Base-by-base conservation (phyloP, 2,797 vertebrate species). In the Sebastes elongatus region DNA sequence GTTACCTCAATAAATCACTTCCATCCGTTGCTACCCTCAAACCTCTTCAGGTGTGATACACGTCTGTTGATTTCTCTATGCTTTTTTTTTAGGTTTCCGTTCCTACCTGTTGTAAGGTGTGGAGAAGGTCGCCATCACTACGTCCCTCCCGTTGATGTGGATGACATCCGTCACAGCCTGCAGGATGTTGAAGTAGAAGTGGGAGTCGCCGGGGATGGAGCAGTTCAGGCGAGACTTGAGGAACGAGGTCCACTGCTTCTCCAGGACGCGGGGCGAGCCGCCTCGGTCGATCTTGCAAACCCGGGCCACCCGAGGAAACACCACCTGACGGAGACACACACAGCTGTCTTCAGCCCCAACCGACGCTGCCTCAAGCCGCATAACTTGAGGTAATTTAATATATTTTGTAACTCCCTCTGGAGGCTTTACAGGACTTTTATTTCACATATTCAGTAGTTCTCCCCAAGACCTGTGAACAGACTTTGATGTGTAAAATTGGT, bases 241-340 rank as follows among this genome's bases (percentile, higher is more conserved):
- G 88, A 99, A 99, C 1, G 98, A 99, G 4, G 99, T 99, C 99
- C 99, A 99, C 91, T 99, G 98, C 90, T 99, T 99, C 95, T 99
- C 99, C 92, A 99, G 95, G 42, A 99, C 99, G 10, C 99, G 96
- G 14, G 99, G 99, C 6, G 99, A 99, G 83, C 99, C 99, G 4
- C 99, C 98, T 65, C 96, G 96, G 94, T 99, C 99, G 16, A 98
- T 99, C 94, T 99, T 99, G 86, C 98, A 99, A 62, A 99, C 97
- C 84, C 99, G 96, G 69, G 98, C 99, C 90, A 99, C 99, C 59
- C 98, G 96, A 0, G 98, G 98, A 93, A 99, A 99, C 92, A 99
- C 96, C 61, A 99, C 98, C 99, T 99, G 94, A 64, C 63, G 35
- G 11, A 74, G 49, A 27, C 10, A 67, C 59, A 65, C 16, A 66